Evolutionary conservation across 2,797 vertebrate genomes (phyloP).

Genomic region (Periophthalmus magnuspinnatus): DNA sequence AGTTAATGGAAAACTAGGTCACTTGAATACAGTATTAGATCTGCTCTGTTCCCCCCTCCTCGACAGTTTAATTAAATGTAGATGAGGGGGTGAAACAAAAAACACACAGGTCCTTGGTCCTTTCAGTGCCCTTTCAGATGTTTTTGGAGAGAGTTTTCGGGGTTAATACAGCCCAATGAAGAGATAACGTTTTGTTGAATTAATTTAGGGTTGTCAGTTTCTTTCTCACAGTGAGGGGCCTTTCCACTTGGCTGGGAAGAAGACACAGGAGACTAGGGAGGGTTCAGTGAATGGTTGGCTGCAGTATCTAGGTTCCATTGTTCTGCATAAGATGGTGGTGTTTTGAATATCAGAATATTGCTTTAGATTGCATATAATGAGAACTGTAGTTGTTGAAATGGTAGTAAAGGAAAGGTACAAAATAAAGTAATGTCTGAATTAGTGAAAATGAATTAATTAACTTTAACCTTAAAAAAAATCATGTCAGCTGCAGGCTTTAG

Average conservation of each 20-base stretch:
- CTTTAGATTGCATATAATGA: not conserved
- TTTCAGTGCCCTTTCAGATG: conserved; percentile 38
- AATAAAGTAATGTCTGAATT: not conserved
- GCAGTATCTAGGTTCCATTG: conserved; percentile 47
- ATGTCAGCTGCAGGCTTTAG: no score
- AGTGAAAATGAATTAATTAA: no score
- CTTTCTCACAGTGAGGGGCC: conserved; percentile 58
- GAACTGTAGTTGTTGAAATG: not conserved
- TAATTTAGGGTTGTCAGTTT: conserved; percentile 66
- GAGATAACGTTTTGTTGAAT: conserved; percentile 70
- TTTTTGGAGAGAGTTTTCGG: conserved; percentile 5
- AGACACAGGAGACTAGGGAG: conserved; percentile 58
- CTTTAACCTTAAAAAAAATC: no score
- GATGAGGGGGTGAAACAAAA: conserved; percentile 47
- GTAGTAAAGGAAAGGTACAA: not conserved
- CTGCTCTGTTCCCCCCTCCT: conserved; percentile 35
- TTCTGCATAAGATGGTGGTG: conserved; percentile 28
- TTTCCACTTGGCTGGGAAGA: conserved; percentile 67
- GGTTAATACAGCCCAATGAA: conserved; percentile 67
- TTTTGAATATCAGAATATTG: not conserved
- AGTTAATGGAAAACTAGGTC: conserved; percentile 66
- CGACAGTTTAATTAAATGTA: conserved; percentile 71
- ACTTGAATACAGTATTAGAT: conserved; percentile 45
- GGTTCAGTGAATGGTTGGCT: conserved; percentile 60
- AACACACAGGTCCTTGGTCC: conserved; percentile 46